A percentile compares a stretch with the other conserved stretches of the same genome.
Conservation (phyloP, 2,888 invertebrate species). For the Agapostemon virescens region DNA sequence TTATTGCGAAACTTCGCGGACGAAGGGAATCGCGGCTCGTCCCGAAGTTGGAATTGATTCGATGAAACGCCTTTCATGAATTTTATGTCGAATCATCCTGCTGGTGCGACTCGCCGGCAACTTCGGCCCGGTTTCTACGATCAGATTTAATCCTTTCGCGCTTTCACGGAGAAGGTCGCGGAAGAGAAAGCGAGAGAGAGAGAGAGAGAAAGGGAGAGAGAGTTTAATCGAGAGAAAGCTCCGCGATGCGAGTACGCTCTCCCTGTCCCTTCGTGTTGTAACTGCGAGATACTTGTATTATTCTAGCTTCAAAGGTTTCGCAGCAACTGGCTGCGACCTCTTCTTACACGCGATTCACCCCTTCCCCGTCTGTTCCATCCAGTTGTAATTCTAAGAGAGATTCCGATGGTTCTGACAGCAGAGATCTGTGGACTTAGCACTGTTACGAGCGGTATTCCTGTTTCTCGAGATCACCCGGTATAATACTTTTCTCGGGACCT, state of each 20-base stretch:
- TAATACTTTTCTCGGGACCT: constrained; percentile 2
- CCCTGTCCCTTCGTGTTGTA: not conserved
- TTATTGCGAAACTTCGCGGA: constrained; percentile 47
- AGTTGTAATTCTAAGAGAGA: constrained; percentile 1
- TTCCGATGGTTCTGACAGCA: not conserved
- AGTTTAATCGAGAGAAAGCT: constrained; percentile 1
- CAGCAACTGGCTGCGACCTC: not conserved
- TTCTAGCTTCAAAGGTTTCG: not conserved
- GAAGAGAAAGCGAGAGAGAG: not conserved
- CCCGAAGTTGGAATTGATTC: constrained; percentile 26
- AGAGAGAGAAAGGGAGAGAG: not conserved
- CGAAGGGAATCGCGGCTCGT: constrained; percentile 14
- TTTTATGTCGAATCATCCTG: constrained; percentile 39
- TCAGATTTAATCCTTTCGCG: constrained; percentile 26
- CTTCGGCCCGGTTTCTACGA: not conserved
- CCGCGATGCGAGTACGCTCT: not conserved
- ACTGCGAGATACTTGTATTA: constrained; percentile 6
- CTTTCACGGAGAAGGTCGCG: not conserved
- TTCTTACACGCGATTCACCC: no score
- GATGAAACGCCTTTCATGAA: constrained; percentile 25
- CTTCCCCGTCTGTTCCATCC: not conserved
- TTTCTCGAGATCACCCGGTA: not conserved
- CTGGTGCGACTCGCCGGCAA: not conserved
- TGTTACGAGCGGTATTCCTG: not conserved
- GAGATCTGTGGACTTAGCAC: not conserved